These are phyloP conservation scores for Pseudotriccus pelzelni DNA, from an alignment of 2,797 vertebrate genomes.

Conservation along the genomic window DNA sequence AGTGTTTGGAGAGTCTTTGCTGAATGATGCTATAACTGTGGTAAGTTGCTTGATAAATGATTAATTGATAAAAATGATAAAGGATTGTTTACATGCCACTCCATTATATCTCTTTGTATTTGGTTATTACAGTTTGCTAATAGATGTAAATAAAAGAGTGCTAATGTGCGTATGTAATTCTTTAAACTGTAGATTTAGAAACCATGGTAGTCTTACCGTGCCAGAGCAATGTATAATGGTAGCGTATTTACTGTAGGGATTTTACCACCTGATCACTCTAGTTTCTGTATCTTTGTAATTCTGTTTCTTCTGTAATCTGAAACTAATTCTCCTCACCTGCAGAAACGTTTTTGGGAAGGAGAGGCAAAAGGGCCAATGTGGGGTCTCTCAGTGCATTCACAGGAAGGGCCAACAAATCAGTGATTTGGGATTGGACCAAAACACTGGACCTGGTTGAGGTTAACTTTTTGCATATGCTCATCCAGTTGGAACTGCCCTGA, in stretches of 20 bases:
- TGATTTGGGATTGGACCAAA: background rate
- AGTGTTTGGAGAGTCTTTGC: slow-evolving; percentile 93
- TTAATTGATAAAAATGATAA: background rate
- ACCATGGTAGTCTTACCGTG: fast-evolving
- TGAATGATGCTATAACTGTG: slow-evolving; percentile 96
- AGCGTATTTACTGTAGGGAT: background rate
- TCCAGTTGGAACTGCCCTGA: background rate
- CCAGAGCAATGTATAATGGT: background rate
- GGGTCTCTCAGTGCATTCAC: background rate
- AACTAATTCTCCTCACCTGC: background rate
- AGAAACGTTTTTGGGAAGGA: background rate
- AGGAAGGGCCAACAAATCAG: background rate
- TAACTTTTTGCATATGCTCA: background rate
- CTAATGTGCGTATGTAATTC: background rate
- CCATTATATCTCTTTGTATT: background rate
- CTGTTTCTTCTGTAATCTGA: background rate
- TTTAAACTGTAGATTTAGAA: background rate
- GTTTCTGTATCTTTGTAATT: background rate
- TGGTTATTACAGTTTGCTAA: background rate
- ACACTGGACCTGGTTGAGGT: background rate
- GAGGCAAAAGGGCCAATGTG: background rate
- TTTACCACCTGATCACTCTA: background rate
- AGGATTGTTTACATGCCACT: background rate
- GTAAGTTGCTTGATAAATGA: slow-evolving; percentile 77
- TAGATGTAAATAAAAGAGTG: background rate